phyloP scores from a whole-genome alignment of 2,888 invertebrate genomes.

The Melangyna quadrimaculata region DNA sequence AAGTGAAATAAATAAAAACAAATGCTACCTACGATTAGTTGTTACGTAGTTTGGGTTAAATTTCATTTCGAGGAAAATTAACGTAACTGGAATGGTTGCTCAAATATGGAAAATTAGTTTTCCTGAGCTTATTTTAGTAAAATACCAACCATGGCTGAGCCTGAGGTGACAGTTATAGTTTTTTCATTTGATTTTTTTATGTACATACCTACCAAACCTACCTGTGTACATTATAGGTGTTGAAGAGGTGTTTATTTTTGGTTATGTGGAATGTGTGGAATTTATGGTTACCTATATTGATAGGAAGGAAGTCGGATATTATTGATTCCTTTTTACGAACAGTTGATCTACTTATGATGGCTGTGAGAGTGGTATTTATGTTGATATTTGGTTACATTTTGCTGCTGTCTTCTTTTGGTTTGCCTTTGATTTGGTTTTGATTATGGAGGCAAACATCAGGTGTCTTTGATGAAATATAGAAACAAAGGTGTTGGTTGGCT shows the following conservation, averaged over 20 bases:
- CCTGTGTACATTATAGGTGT: no score
- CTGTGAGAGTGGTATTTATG: background rate
- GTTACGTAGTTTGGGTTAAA: background rate
- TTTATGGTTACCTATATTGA: background rate
- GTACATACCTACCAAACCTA: no score
- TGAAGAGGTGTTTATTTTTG: background rate
- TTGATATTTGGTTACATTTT: background rate
- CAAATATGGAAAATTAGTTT: conserved; percentile 9
- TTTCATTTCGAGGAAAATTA: background rate
- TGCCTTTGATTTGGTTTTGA: no score
- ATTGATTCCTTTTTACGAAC: background rate
- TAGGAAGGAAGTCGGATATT: background rate
- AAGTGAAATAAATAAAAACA: background rate
- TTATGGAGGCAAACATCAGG: background rate
- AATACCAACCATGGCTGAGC: background rate
- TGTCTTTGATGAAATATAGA: background rate
- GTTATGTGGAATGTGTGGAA: background rate
- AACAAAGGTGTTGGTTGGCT: no score
- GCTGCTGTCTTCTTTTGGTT: background rate
- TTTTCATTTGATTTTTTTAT: background rate
- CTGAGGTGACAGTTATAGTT: background rate
- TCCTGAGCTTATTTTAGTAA: background rate
- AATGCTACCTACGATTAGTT: background rate
- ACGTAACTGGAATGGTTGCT: conserved; percentile 2
- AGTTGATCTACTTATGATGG: background rate